phyloP scores from a whole-genome alignment of 2,888 invertebrate genomes.

The Antheraea yamamai region DNA sequence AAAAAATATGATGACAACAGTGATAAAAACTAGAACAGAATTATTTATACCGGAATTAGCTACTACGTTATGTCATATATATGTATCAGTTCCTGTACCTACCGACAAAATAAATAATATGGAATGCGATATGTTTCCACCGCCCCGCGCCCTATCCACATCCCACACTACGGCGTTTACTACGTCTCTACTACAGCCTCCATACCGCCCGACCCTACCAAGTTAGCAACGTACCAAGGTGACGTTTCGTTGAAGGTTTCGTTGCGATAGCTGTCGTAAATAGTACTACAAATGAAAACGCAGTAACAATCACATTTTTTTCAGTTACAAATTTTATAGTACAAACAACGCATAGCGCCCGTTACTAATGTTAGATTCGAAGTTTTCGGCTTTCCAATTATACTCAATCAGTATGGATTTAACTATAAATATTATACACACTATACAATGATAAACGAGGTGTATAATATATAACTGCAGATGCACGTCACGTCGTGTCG shows the following conservation, averaged over 20 bases:
- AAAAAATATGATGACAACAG: neutral
- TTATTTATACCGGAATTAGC: neutral
- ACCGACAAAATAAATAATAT: slow-evolving; percentile 51
- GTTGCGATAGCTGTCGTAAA: slow-evolving; percentile 20
- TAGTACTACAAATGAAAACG: neutral
- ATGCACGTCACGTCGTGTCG: slow-evolving; percentile 47
- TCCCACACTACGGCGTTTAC: slow-evolving; percentile 52
- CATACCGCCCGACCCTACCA: slow-evolving; percentile 47
- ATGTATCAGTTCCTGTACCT: slow-evolving; percentile 40
- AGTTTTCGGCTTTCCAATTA: slow-evolving; percentile 57
- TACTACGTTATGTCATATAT: slow-evolving; percentile 21
- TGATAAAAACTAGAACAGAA: neutral
- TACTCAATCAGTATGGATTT: slow-evolving; percentile 45
- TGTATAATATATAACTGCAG: slow-evolving; percentile 26
- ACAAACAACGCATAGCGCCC: slow-evolving; percentile 28
- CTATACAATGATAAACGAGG: slow-evolving; percentile 16
- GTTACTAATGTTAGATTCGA: slow-evolving; percentile 50
- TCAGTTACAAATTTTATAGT: slow-evolving; percentile 36
- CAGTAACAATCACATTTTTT: slow-evolving; percentile 17
- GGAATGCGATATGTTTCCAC: slow-evolving; percentile 50
- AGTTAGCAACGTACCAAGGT: slow-evolving; percentile 46
- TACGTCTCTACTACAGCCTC: slow-evolving; percentile 70
- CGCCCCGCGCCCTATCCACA: slow-evolving; percentile 25
- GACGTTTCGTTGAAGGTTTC: slow-evolving; percentile 25
- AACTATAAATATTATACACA: slow-evolving; percentile 47